Conservation (phyloP, 2,888 invertebrate genomes). For the Polydrusus cervinus region DNA sequence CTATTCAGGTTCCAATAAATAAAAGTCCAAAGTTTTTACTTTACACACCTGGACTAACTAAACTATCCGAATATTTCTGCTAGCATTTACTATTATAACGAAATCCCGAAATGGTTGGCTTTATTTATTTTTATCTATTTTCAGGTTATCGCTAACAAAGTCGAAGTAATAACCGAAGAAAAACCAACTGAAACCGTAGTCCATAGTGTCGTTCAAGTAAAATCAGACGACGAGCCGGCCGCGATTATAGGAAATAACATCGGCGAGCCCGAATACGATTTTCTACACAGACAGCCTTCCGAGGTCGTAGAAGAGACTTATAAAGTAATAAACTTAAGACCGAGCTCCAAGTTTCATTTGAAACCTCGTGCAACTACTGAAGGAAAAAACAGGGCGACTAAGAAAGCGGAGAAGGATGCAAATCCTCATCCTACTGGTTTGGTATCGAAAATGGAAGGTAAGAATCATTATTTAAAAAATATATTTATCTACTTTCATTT, state of each 20-base stretch:
- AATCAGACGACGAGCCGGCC: conserved; percentile 75
- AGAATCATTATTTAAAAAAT: not conserved
- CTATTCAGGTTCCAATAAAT: too few species aligned
- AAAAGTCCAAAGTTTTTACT: too few species aligned
- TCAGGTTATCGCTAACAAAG: conserved; percentile 64
- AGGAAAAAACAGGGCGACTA: conserved; percentile 68
- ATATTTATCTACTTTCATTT: too few species aligned
- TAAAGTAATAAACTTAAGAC: conserved; percentile 85
- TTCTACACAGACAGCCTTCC: conserved; percentile 87
- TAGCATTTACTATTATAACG: not conserved
- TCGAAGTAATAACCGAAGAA: conserved; percentile 66
- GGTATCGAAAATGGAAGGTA: conserved; percentile 85
- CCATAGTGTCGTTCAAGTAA: conserved; percentile 62
- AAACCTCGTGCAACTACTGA: conserved; percentile 71
- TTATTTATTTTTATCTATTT: conserved; percentile 10
- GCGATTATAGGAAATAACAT: conserved; percentile 80
- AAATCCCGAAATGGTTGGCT: not conserved
- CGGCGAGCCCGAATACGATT: conserved; percentile 88
- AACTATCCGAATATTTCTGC: not conserved
- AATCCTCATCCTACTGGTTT: conserved; percentile 84
- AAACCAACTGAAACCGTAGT: conserved; percentile 59
- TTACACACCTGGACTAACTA: too few species aligned
- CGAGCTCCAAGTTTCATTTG: conserved; percentile 76
- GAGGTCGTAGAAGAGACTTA: conserved; percentile 91
- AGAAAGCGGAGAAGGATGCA: conserved; percentile 75